Base-by-base conservation (phyloP, 2,113 vertebrate species). In the Arothron firmamentum region DNA sequence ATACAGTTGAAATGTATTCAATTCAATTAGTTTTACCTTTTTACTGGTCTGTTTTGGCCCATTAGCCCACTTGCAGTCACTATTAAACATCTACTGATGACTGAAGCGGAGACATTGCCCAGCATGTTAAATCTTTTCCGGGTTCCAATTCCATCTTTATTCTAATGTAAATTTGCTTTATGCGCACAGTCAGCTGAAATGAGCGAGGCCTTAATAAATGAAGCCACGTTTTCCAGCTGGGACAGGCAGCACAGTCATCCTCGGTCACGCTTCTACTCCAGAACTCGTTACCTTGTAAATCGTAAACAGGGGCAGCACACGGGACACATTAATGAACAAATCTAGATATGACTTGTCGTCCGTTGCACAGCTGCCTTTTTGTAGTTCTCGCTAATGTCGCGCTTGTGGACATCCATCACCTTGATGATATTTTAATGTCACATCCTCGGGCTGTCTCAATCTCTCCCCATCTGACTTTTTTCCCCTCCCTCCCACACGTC, bases 341-440 rank as follows among this genome's bases (percentile, higher is more conserved):
- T 83, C 77, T 80, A 80, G 66, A 80, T 73, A 77, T 23, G 65
- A 79, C 79, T 82, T 46, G 77, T 79, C 79, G 70, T 81, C 79
- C 66, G 56, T 72, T 18, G 54, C 80, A 42, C 80, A 79, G 82
- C 75, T 83, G 79, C 23, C 77, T 81, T 79, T 83, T 72, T 76
- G 72, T 70, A 75, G 70, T 84, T 72, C 69, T 62, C 77, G 65
- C 80, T 84, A 85, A 87, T 88, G 85, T 82, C 70, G 73, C 65
- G 78, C 34, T 57, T 20, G 58, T 5, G 76, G 75, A 80, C 80
- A 88, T 87, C 82, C 82, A 88, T 88, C 87, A 88, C 80, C 78
- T 85, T 87, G 87, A 88, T 88, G 87, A 81, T 86, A 65, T 87
- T 88, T 88, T 88, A 88, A 88, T 88, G 83, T 87, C 85, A 85